Evolutionary conservation across 2,888 invertebrate species (phyloP).

Genomic region (Osmoderma eremita): DNA sequence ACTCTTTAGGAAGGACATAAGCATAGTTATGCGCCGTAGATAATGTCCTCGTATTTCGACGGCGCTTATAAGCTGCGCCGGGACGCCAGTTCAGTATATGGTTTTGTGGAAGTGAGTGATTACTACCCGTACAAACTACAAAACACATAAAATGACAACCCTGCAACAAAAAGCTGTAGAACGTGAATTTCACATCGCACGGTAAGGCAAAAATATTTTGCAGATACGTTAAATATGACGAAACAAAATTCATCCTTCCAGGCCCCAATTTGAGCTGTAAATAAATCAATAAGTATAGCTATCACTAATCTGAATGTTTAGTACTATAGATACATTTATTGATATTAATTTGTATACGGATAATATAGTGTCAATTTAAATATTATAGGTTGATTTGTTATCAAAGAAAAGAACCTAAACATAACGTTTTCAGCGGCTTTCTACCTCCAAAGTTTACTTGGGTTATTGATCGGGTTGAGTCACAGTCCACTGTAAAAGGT

Average conservation of each 20-base stretch:
- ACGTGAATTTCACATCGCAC: constrained; percentile 52
- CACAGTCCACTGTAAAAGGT: constrained; percentile 35
- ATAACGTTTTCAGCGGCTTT: neutral
- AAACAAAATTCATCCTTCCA: neutral
- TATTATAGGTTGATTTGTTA: no score
- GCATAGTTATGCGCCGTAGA: constrained; percentile 37
- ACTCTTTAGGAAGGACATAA: constrained; percentile 16
- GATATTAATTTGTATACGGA: neutral
- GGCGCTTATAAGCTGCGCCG: constrained; percentile 42
- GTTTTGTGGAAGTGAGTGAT: constrained; percentile 15
- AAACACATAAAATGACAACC: constrained; percentile 29
- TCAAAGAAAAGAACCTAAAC: neutral
- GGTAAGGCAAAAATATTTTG: constrained; percentile 44
- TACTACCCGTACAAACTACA: neutral
- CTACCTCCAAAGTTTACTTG: constrained; percentile 13
- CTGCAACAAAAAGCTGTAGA: constrained; percentile 48
- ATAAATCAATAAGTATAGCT: constrained; percentile 31
- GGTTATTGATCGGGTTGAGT: constrained; percentile 50
- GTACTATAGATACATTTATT: neutral
- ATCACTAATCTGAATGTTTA: neutral
- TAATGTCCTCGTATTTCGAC: constrained; percentile 21
- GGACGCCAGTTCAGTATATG: constrained; percentile 46
- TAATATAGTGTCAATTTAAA: neutral
- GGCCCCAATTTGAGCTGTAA: neutral
- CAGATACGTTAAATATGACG: neutral